Evolutionary conservation across 1,140 invertebrate species (phyloP), one percentile per base, ranked within the genome.

Genomic region (Drosophila pseudoananassae): DNA sequence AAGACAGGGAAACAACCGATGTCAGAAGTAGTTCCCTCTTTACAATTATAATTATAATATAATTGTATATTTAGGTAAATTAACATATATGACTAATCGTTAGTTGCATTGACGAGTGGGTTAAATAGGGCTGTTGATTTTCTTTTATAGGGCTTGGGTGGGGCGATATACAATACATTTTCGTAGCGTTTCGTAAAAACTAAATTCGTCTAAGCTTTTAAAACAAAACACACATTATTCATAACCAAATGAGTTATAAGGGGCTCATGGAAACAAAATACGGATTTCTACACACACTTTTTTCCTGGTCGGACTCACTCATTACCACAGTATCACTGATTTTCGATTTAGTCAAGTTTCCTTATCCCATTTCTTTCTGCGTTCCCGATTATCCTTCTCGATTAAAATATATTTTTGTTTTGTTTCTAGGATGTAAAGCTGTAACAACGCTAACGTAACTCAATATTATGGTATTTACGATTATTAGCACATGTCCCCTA

Each of bases 1-100:
- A 61, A 61, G 64, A 83, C 66, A 64, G 66, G 81, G 60, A 29
- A 75, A 83, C 80, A 84, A 83, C 80, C 80, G 65, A 76, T 76
- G 63, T 78, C 55, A 64, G 66, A 58, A 47, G 51, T 20, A 17
- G 15, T 9, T 17, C 43, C 17, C 43, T 64, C 31, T 50, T 72
- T 78, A 82, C 73, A 82, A 36, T 61, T 78, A 78, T 25, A 14
- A 29, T 25, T 69, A 52, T 33, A 58, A 23, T 64, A 33, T 53
- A 20, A 33, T 38, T 50, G 59, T 65, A 25, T 51, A 27, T 29
- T 45, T 45, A 56, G n/a, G 36, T 79, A 75, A 57, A 78, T 58
- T 55, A 57, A 43, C 47, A 60, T 74, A 50, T 76, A 74, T 78
- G 66, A 59, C 43, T 78, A 76, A 83, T 73, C 38, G 43, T 73